Conservation (phyloP, 2,888 invertebrate genomes). For the Napeogenes sylphis region DNA sequence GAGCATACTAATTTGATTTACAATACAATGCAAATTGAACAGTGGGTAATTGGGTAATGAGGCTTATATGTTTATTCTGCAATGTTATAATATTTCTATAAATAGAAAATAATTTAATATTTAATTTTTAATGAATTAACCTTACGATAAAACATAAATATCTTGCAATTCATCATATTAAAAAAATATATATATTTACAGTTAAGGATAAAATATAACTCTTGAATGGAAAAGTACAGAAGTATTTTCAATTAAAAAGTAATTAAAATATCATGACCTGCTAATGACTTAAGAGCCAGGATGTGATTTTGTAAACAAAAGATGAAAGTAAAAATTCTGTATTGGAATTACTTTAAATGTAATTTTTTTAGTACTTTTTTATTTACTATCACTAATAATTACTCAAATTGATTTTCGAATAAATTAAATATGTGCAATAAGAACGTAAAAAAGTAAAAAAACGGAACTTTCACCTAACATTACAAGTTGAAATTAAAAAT, state of each 20-base stretch:
- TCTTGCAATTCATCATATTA: no score
- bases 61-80: slow-evolving; percentile 18
- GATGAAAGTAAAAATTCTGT: neutral
- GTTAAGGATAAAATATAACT: neutral
- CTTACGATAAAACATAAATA: no score
- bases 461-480: no score
- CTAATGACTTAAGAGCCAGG: slow-evolving; percentile 29
- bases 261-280: slow-evolving; percentile 4
- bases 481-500: no score
- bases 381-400: no score
- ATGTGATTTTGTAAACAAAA: neutral
- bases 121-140: no score
- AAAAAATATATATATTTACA: no score
- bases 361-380: no score
- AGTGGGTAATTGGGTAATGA: slow-evolving; percentile 44
- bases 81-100: slow-evolving; percentile 2
- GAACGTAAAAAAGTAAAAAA: no score
- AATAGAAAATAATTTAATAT: neutral
- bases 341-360: no score
- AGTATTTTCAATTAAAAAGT: slow-evolving; percentile 2
- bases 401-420: no score
- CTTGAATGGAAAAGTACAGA: neutral
- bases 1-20: slow-evolving; percentile 58
- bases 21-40: slow-evolving; percentile 52
- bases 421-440: no score